Conservation (phyloP, 2,888 invertebrate species). For the Lasioglossum oenotherae region DNA sequence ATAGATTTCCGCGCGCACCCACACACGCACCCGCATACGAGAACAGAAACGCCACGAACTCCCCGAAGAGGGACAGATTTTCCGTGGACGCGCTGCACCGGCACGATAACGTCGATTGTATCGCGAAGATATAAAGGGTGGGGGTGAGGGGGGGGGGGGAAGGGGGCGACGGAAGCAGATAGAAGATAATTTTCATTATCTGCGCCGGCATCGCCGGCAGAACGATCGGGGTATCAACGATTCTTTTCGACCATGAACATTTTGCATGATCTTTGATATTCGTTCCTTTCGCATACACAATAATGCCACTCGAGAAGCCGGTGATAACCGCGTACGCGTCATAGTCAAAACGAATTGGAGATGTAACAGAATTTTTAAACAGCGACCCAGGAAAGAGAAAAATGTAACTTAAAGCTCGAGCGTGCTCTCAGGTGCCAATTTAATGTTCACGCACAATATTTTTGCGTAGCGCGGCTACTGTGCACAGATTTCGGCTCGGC, state of each 20-base stretch:
- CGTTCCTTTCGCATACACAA: constrained; percentile 3
- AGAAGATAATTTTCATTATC: constrained; percentile 40
- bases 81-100: background rate
- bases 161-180: background rate
- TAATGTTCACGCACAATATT: background rate
- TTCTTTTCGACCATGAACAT: constrained; percentile 46
- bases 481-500: too few relatives aligned
- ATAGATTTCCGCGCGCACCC: background rate
- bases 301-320: background rate
- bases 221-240: constrained; percentile 27
- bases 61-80: background rate
- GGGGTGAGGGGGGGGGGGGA: too few relatives aligned
- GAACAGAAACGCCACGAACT: background rate
- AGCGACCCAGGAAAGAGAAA: background rate
- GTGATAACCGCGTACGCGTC: background rate
- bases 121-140: background rate
- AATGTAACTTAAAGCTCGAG: too few relatives aligned
- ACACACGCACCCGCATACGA: background rate
- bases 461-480: background rate
- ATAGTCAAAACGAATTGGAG: background rate
- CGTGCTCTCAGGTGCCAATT: too few relatives aligned
- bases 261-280: constrained; percentile 65
- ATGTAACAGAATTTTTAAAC: background rate
- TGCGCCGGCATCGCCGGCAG: background rate
- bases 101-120: constrained; percentile 24